A percentile compares a stretch with the other conserved stretches of the same genome.
Conservation (phyloP, 2,113 vertebrate species). For the Sebastes schlegelii region DNA sequence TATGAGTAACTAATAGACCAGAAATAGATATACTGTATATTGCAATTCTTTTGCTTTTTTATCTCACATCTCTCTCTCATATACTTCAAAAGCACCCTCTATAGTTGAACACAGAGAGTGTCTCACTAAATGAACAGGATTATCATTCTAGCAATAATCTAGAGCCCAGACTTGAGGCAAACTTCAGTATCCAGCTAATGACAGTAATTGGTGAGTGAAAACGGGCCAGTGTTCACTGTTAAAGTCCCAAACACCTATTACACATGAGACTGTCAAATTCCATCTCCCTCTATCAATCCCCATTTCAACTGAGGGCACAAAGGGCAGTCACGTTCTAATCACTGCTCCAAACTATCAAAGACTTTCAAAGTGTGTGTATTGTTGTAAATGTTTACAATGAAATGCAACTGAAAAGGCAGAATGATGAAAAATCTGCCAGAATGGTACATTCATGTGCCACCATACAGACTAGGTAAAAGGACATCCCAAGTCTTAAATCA, state of each 20-base stretch:
- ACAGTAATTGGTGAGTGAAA: slow-evolving; percentile 52
- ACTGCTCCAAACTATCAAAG: slow-evolving; percentile 12
- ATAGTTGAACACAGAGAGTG: not conserved
- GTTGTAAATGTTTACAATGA: not conserved
- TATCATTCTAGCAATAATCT: slow-evolving; percentile 38
- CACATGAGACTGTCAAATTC: slow-evolving; percentile 36
- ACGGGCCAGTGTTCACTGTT: slow-evolving; percentile 26
- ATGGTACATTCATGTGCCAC: not conserved
- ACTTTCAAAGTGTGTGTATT: slow-evolving; percentile 12
- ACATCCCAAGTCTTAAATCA: not conserved
- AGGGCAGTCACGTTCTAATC: slow-evolving; percentile 29
- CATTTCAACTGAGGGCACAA: slow-evolving; percentile 28
- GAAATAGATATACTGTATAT: not conserved
- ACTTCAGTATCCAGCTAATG: slow-evolving; percentile 39
- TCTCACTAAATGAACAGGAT: slow-evolving; percentile 24
- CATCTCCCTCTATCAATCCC: slow-evolving; percentile 17
- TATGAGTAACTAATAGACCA: not conserved
- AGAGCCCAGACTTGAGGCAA: slow-evolving; percentile 28
- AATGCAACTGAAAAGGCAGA: not conserved
- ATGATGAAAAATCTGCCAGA: not conserved
- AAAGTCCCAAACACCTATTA: slow-evolving; percentile 33
- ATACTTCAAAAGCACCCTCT: not conserved
- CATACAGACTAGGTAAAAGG: not conserved
- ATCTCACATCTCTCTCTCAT: not conserved
- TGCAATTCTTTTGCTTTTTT: not conserved